phyloP scores from a whole-genome alignment of 2,113 vertebrate genomes.

The Nerophis ophidion region DNA sequence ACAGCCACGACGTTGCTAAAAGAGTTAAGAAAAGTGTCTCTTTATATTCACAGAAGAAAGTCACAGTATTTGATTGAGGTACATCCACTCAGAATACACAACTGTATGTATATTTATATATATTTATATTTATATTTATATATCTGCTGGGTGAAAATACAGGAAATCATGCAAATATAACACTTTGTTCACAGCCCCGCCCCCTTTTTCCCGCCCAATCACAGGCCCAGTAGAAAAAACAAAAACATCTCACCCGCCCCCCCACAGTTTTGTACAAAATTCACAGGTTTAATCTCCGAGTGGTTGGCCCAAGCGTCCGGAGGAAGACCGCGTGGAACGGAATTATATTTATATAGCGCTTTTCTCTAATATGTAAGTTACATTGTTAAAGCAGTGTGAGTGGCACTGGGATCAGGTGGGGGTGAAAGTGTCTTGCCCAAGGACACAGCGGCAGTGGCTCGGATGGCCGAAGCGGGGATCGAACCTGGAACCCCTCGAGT shows the following conservation, averaged over 20 bases:
- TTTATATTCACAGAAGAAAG: conserved; percentile 54
- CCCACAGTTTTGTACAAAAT: conserved; percentile 73
- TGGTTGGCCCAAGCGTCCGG: background rate
- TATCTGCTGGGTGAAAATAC: conserved; percentile 71
- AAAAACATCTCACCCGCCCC: conserved; percentile 69
- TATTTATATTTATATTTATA: conserved; percentile 12
- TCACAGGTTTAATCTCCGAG: conserved; percentile 64
- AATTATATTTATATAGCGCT: no score
- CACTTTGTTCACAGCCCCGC: conserved; percentile 73
- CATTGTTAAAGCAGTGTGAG: no score
- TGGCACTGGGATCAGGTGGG: no score
- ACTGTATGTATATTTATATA: conserved; percentile 8
- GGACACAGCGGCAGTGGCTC: no score
- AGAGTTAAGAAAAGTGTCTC: conserved; percentile 49
- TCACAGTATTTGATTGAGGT: conserved; percentile 44
- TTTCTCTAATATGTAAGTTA: no score
- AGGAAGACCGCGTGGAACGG: no score
- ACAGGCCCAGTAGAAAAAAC: conserved; percentile 71
- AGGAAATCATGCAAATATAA: conserved; percentile 79
- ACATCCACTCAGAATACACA: conserved; percentile 67
- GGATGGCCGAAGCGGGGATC: no score
- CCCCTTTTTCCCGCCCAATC: conserved; percentile 49
- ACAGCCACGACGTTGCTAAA: conserved; percentile 1
- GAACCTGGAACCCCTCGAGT: no score
- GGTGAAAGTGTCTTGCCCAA: no score